Evolutionary conservation across 2,888 invertebrate genomes (phyloP).

Genomic region (Tetragnatha montana): DNA sequence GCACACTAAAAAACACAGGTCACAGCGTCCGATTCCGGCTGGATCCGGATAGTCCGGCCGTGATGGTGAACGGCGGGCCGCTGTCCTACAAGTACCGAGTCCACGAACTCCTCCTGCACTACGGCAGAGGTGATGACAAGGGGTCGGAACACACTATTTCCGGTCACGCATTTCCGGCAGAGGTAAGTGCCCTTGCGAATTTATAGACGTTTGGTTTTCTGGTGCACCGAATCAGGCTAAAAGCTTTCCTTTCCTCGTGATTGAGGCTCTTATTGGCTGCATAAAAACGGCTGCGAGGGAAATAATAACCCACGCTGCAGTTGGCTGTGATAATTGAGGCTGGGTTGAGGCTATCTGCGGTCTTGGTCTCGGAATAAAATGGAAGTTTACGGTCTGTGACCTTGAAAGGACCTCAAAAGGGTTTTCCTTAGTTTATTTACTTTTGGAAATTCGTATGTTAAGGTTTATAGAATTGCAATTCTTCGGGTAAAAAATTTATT

Average conservation of each 20-base stretch:
- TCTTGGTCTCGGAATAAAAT: not conserved
- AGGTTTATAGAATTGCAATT: too few relatives aligned
- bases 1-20: constrained; percentile 92
- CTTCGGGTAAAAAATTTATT: too few relatives aligned
- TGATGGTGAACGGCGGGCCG: constrained; percentile 97
- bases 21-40: constrained; percentile 95
- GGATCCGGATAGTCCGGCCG: constrained; percentile 78
- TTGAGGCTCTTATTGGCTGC: constrained; percentile 12
- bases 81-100: constrained; percentile 96
- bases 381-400: not conserved
- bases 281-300: not conserved
- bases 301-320: not conserved
- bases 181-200: constrained; percentile 81
- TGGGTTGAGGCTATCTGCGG: not conserved
- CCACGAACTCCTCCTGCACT: constrained; percentile 95
- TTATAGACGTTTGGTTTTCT: constrained; percentile 30
- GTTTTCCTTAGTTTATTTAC: too few relatives aligned
- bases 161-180: constrained; percentile 96
- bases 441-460: too few relatives aligned
- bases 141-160: constrained; percentile 99
- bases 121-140: constrained; percentile 91
- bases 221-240: constrained; percentile 39
- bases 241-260: constrained; percentile 39
- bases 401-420: not conserved
- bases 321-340: not conserved